A percentile compares a stretch with the other conserved stretches of the same genome.
Evolutionary conservation across 1,140 invertebrate species (phyloP).

Genomic region (Eupeodes corollae): DNA sequence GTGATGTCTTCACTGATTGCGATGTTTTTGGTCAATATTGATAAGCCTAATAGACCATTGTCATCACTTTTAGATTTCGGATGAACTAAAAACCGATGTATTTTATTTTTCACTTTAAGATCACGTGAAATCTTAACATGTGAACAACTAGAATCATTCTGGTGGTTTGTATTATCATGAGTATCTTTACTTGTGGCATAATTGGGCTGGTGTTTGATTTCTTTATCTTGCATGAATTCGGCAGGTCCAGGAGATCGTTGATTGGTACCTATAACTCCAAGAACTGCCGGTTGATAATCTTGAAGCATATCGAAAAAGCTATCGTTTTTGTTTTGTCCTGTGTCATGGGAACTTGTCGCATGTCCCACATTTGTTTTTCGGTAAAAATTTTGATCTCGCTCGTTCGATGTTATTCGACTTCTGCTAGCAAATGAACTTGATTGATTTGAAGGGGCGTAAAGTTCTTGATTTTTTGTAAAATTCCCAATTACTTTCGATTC

Average conservation of each 20-base stretch:
- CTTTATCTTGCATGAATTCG: slow-evolving; percentile 48
- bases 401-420: slow-evolving; percentile 4
- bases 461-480: no score
- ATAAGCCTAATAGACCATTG: not conserved
- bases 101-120: slow-evolving; percentile 62
- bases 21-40: not conserved
- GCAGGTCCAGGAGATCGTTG: slow-evolving; percentile 51
- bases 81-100: slow-evolving; percentile 57
- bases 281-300: slow-evolving; percentile 50
- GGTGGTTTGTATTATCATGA: not conserved
- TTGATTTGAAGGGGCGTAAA: slow-evolving; percentile 21
- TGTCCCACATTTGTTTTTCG: no score
- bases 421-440: slow-evolving; percentile 43
- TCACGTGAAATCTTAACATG: slow-evolving; percentile 32
- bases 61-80: not conserved
- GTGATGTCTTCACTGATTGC: not conserved
- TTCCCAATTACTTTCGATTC: no score
- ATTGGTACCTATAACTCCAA: slow-evolving; percentile 41
- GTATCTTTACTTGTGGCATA: not conserved
- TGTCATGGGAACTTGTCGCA: no score
- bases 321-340: slow-evolving; percentile 41
- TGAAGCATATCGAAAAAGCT: slow-evolving; percentile 73
- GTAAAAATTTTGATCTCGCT: no score
- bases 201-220: not conserved
- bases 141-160: not conserved